Base-by-base conservation (phyloP, 2,113 vertebrate genomes). In the Aepyceros melampus region DNA sequence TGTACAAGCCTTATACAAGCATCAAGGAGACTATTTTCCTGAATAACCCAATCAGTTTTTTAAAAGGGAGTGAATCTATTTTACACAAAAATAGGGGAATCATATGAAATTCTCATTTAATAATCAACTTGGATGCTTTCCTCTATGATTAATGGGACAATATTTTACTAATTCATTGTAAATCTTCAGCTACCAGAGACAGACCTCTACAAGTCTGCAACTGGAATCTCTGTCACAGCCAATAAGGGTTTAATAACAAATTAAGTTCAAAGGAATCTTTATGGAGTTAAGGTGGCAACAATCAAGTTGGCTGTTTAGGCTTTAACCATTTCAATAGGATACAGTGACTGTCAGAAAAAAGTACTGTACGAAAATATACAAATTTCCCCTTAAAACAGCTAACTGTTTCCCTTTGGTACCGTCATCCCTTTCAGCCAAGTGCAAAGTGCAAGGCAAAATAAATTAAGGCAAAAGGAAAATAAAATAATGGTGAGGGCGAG, bases 391-490 rank as follows among this genome's bases (percentile, higher is more conserved):
- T 89, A 87, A 91, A 98, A 98, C 81, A 98, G 95, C 92, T 98
- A 78, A 84, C 40, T 98, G 98, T 98, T 93, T 87, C 82, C 89
- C 45, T 92, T 89, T 89, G 33, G 36, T 88, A 97, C 86, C 96
- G 94, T 98, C 96, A 98, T 96, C 85, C 76, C 78, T 97, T 98
- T 94, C 97, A 98, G 98, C 94, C 97, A 98, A 97, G 92, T 98
- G 99, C 98, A 98, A 97, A 99, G 97, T 98, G 99, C 99, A 99
- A 99, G 99, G 99, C 98, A 99, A 98, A 99, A 98, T 95, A 98
- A 98, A 98, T 97, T 94, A 97, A 97, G 97, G 97, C 98, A 95
- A 98, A 93, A 96, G 87, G 96, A 95, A 98, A 96, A 97, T 78
- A 98, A 99, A 98, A 93, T 97, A 97, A 98, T 98, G 96, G 98